Evolutionary conservation across 2,888 invertebrate species (phyloP).

Genomic region (Sminthurides aquaticus): DNA sequence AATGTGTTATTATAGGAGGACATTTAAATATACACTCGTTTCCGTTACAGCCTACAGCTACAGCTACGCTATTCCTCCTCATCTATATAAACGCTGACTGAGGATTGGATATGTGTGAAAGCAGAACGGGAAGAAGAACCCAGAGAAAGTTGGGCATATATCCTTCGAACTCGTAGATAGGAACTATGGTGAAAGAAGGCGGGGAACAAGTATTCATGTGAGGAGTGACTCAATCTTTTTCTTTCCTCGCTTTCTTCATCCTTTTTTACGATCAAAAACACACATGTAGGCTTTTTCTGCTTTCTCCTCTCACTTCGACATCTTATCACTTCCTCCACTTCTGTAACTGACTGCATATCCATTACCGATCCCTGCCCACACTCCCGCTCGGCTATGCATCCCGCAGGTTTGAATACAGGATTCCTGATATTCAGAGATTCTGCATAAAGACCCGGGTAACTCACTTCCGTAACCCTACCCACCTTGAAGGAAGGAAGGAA

Average conservation of each 20-base stretch:
- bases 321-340: constrained; percentile 23
- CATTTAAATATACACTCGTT: constrained; percentile 29
- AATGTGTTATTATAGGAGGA: constrained; percentile 23
- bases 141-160: not conserved
- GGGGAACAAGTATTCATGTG: not conserved
- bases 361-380: not conserved
- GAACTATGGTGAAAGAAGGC: not conserved
- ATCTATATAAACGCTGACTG: not conserved
- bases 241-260: not conserved
- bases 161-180: too few relatives aligned
- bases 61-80: not conserved
- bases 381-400: not conserved
- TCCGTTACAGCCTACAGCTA: constrained; percentile 6
- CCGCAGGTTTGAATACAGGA: not conserved
- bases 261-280: constrained; percentile 15
- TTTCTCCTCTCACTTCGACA: constrained; percentile 16
- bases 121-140: too few relatives aligned
- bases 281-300: not conserved
- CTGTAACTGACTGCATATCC: constrained; percentile 21
- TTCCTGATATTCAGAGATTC: too few relatives aligned
- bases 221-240: constrained; percentile 9
- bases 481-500: too few relatives aligned
- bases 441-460: too few relatives aligned
- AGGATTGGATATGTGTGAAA: too few relatives aligned
- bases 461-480: too few relatives aligned